Evolutionary conservation across 1,140 invertebrate genomes (phyloP), one percentile per base, ranked within the genome.

Genomic region (Camponotus vicinus): DNA sequence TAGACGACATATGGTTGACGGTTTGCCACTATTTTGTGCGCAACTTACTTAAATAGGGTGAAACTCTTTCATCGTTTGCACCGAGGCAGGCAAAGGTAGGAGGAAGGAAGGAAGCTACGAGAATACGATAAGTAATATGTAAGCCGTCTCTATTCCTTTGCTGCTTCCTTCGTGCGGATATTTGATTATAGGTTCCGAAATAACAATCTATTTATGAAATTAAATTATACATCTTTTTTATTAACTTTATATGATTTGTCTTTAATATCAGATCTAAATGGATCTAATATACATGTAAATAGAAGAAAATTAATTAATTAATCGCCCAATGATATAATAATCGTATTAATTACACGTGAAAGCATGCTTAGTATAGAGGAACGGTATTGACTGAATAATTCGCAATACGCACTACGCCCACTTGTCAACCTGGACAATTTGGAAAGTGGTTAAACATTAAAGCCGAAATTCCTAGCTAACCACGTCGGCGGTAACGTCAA

Each of bases 21-120:
- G 86, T 84, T 84, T 71, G 70, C 45, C 42, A 73, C 66, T 89
- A 87, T 88, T 80, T 89, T 57, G 49, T 69, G 85, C 76, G 64
- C 69, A 73, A 84, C 42, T 83, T 89, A 86, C 78, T 91, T 91
- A 91, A 91, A 85, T 85, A 89, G 83, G 89, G 89, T 92, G 91
- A 91, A 92, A 92, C 85, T 87, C 86, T 70, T 71, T 80, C 64
- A 45, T 82, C 66, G 52, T 63, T 21, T 11, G 45, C 18, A 71
- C 80, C 11, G 37, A 52, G 61, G 42, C 2, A 42, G 42, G 55
- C 52, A 85, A 70, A 9, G 9, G 9, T 27, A 37, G 37, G 21
- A 84, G 11, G 70, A 66, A 75, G 32, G 13, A 49, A 79, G 52
- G 21, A 70, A 70, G 9, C 9, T 63, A 40, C 3, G 57, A 13